A percentile compares a stretch with the other conserved stretches of the same genome.
Evolutionary conservation across 2,888 invertebrate species (phyloP).

Genomic region (Tetramorium bicarinatum): DNA sequence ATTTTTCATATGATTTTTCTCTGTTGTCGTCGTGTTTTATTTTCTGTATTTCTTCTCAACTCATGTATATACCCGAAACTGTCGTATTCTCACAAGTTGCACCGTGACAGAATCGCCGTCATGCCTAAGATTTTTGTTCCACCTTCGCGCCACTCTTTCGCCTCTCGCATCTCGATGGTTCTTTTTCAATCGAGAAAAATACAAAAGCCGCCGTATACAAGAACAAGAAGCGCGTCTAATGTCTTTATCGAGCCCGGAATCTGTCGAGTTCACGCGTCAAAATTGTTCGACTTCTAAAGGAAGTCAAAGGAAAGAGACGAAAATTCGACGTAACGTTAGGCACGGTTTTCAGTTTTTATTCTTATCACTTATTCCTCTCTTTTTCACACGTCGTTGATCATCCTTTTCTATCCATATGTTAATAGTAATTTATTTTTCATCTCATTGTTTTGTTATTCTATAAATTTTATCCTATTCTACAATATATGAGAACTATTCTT

Average conservation of each 20-base stretch:
- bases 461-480: not conserved
- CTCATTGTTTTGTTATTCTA: not conserved
- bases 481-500: not conserved
- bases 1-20: not conserved
- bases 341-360: slow-evolving; percentile 6
- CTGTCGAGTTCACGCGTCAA: slow-evolving; percentile 57
- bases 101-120: slow-evolving; percentile 60
- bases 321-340: not conserved
- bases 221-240: slow-evolving; percentile 77
- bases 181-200: slow-evolving; percentile 50
- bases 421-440: not conserved
- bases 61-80: slow-evolving; percentile 39
- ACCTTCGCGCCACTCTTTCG: slow-evolving; percentile 34
- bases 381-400: not conserved
- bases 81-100: slow-evolving; percentile 28
- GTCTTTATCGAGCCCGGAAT: slow-evolving; percentile 74
- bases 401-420: not conserved
- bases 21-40: not conserved
- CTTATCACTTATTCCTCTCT: not conserved
- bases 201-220: slow-evolving; percentile 71
- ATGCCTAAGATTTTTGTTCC: slow-evolving; percentile 60
- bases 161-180: slow-evolving; percentile 46
- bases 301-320: slow-evolving; percentile 14
- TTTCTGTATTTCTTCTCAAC: slow-evolving; percentile 2
- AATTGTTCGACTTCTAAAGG: slow-evolving; percentile 42